Conservation (phyloP, 1,140 invertebrate species). For the Eueides isabella region DNA sequence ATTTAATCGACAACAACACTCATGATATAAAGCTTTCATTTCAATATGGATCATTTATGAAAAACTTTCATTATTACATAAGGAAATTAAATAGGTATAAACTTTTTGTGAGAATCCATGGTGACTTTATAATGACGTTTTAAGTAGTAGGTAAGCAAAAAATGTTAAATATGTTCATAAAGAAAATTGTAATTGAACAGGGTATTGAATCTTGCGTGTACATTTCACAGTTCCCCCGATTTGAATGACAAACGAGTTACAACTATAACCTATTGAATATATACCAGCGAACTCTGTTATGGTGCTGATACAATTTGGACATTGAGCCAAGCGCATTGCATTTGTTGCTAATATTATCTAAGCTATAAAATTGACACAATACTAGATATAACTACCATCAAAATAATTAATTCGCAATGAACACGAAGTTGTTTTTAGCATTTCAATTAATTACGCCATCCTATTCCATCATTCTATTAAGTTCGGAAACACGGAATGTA, state of each 20-base stretch:
- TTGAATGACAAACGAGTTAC: background rate
- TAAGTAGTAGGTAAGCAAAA: background rate
- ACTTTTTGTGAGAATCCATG: background rate
- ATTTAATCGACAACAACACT: too few species aligned
- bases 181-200: background rate
- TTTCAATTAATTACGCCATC: too few species aligned
- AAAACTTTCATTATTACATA: too few species aligned
- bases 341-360: background rate
- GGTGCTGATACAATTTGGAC: background rate
- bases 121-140: background rate
- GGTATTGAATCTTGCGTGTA: background rate
- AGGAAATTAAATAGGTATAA: too few species aligned
- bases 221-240: background rate
- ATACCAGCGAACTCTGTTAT: background rate
- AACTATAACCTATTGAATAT: background rate
- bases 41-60: too few species aligned
- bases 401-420: too few species aligned
- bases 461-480: too few species aligned
- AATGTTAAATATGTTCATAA: background rate
- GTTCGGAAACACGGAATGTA: too few species aligned
- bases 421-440: too few species aligned
- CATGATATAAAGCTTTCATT: too few species aligned
- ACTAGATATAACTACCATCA: too few species aligned
- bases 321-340: background rate
- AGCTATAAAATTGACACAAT: too few species aligned